Percentiles rank a stretch among this genome's conserved stretches.
These are phyloP conservation scores for Stenodera caucasica DNA, from an alignment of 2,888 invertebrate genomes.

Conservation along the genomic window DNA sequence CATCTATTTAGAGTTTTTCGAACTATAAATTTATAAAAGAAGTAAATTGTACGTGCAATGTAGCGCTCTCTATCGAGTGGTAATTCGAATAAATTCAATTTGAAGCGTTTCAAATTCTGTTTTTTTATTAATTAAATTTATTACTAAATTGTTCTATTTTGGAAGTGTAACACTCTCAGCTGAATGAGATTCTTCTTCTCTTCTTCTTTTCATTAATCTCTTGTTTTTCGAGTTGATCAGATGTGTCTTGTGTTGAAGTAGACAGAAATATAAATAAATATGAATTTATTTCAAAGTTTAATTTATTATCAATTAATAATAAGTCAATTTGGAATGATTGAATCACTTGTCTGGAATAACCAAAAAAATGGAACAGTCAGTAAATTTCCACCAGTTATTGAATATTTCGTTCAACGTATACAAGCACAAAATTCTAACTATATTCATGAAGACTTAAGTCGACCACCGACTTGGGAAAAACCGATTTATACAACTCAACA, in stretches of 20 bases:
- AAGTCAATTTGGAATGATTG: too few species aligned
- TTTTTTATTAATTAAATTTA: background rate
- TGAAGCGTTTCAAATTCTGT: too few species aligned
- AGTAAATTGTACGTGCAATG: too few species aligned
- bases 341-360: background rate
- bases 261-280: background rate
- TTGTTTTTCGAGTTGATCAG: background rate
- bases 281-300: background rate
- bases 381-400: constrained; percentile 69
- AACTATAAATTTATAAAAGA: too few species aligned
- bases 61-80: too few species aligned
- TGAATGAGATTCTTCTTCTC: background rate
- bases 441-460: constrained; percentile 60
- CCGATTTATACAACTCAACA: constrained; percentile 44
- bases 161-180: background rate
- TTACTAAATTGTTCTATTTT: background rate
- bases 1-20: too few species aligned
- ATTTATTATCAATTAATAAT: background rate
- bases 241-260: background rate
- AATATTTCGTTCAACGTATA: constrained; percentile 69
- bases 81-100: too few species aligned
- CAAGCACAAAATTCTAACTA: constrained; percentile 72
- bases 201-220: background rate
- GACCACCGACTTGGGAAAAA: constrained; percentile 52
- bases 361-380: constrained; percentile 39